phyloP scores from a whole-genome alignment of 2,797 vertebrate species.

The Sus cebifrons region DNA sequence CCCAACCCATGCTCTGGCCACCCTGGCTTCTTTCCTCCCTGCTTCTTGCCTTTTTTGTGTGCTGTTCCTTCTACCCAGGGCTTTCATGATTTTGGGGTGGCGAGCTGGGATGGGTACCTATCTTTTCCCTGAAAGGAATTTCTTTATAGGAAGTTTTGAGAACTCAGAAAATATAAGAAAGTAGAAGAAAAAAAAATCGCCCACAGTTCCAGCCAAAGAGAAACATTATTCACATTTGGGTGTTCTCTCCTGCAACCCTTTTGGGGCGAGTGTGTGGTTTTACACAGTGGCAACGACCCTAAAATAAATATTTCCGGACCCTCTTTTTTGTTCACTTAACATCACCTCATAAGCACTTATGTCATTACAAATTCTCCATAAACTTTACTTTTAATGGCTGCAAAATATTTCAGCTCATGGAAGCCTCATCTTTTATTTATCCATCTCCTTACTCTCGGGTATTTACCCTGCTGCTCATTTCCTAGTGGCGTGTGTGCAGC shows the following conservation, averaged over 20 bases:
- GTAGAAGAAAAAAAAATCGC: neutral
- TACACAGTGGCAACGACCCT: neutral
- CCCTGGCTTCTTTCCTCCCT: neutral
- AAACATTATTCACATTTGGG: neutral
- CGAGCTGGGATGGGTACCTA: neutral
- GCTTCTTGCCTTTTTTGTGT: neutral
- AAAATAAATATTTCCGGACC: neutral
- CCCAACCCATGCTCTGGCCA: accelerated
- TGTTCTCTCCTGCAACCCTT: neutral
- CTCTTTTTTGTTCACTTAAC: neutral
- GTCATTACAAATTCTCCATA: slow-evolving; percentile 41
- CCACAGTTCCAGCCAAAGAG: neutral
- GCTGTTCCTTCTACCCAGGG: neutral
- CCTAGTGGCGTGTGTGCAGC: neutral
- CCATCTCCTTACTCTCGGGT: neutral
- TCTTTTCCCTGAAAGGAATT: slow-evolving; percentile 1
- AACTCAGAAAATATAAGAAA: neutral
- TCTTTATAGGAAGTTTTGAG: slow-evolving; percentile 9
- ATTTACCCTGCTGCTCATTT: neutral
- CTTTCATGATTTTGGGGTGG: neutral
- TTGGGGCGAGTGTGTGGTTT: neutral
- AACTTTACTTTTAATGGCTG: slow-evolving; percentile 64
- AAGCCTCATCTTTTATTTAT: neutral
- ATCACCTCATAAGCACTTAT: slow-evolving; percentile 12
- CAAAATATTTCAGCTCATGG: slow-evolving; percentile 10